phyloP scores from a whole-genome alignment of 2,113 vertebrate species.

The Chaenocephalus aceratus region DNA sequence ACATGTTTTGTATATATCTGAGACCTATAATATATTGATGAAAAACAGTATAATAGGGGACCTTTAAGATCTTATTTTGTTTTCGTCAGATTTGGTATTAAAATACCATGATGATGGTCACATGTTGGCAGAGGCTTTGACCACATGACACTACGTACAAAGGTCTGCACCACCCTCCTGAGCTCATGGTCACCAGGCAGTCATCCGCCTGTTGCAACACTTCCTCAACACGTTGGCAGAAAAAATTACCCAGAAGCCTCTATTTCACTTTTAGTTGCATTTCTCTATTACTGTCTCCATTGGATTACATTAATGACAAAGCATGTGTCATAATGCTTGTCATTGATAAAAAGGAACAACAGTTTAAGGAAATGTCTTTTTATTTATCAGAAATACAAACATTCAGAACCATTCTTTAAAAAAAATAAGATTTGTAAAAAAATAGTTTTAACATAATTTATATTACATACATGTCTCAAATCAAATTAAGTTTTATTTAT shows the following conservation, averaged over 20 bases:
- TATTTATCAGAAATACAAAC: constrained; percentile 25
- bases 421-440: too few species aligned
- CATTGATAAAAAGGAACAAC: background rate
- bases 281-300: constrained; percentile 15
- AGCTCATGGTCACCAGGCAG: constrained; percentile 8
- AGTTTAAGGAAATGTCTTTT: too few species aligned
- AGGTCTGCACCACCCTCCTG: background rate
- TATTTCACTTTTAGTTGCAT: constrained; percentile 58
- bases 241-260: background rate
- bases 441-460: too few species aligned
- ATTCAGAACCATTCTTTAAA: background rate
- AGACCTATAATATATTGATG: too few species aligned
- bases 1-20: too few species aligned
- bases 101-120: constrained; percentile 27
- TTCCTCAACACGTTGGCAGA: constrained; percentile 27
- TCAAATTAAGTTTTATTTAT: too few species aligned
- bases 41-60: too few species aligned
- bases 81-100: background rate
- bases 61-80: too few species aligned
- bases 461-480: too few species aligned
- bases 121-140: constrained; percentile 16
- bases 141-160: constrained; percentile 36
- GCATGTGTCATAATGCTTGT: background rate
- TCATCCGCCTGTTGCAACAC: constrained; percentile 29
- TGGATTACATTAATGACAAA: background rate